Base-by-base conservation (phyloP, 2,113 vertebrate genomes). In the Notarius lentiginosus region DNA sequence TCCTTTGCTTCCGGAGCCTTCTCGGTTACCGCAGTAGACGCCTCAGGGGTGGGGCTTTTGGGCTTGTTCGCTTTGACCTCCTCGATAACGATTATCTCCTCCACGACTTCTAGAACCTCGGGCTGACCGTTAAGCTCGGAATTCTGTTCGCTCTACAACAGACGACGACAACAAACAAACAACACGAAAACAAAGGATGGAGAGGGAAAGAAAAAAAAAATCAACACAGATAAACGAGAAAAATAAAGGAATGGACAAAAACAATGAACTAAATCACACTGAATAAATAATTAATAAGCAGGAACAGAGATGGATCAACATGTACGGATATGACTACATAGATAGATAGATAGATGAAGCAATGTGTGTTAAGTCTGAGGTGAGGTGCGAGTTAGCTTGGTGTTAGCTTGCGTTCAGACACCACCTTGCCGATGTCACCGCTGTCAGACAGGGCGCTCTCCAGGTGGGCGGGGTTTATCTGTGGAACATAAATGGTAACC, bases 401-500 rank as follows among this genome's bases (percentile, higher is more conserved):
- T 83, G 72, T 88, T 87, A 72, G 17, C 58, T 91, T 27, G 87
- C 51, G 60, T 76, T 84, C 77, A 55, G 90, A 92, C 89, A 96
- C 95, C 97, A 99, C 98, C 97, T 98, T 96, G 94, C 91, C 94
- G 93, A 94, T 93, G 93, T 96, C 96, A 95, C 95, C 95, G 96
- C 95, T 93, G 94, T 96, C 97, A 92, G 93, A 90, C 92, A 92
- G 95, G 94, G 91, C 91, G 87, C 90, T 95, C 94, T 97, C 97
- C 79, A 93, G 90, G 94, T 92, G 94, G 87, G 96, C 93, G 93
- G 87, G 91, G 84, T 89, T 94, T 93, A 92, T 97, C 97, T 99
- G 98, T 85, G 92, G 91, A 95, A 96, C 93, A 96, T 91, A 96
- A 96, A 96, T 82, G 95, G 96, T 94, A 96, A 96, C 95, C 95